A percentile compares a stretch with the other conserved stretches of the same genome.
phyloP scores from a whole-genome alignment of 2,888 invertebrate genomes.

The Watsonalla binaria region DNA sequence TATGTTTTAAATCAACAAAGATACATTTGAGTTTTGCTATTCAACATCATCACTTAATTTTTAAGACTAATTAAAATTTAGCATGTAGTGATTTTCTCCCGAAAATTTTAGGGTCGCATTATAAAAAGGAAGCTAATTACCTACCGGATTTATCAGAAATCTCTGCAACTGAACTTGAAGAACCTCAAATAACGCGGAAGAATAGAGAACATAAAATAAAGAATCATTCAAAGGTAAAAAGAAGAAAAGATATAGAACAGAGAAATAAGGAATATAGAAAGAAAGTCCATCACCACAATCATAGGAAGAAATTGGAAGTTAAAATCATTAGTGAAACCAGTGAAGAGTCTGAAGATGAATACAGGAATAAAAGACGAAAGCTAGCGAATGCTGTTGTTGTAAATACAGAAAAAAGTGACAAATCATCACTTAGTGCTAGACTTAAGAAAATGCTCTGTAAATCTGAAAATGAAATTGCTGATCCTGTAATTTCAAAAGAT shows the following conservation, averaged over 20 bases:
- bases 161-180: conserved; percentile 52
- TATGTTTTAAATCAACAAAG: too few species aligned
- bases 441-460: conserved; percentile 59
- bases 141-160: conserved; percentile 52
- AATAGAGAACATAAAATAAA: conserved; percentile 31
- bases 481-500: conserved; percentile 16
- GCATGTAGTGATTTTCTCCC: conserved; percentile 9
- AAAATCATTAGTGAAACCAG: conserved; percentile 51
- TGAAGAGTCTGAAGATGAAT: conserved; percentile 68
- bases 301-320: conserved; percentile 38
- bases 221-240: conserved; percentile 39
- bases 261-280: conserved; percentile 41
- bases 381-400: conserved; percentile 76
- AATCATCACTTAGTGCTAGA: conserved; percentile 58
- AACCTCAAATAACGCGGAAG: conserved; percentile 22
- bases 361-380: conserved; percentile 65
- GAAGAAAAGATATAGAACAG: conserved; percentile 34
- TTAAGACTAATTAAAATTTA: background rate
- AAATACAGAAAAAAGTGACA: conserved; percentile 50
- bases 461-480: conserved; percentile 25
- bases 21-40: background rate
- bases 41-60: background rate
- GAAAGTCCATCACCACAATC: conserved; percentile 27
- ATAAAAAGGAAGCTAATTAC: conserved; percentile 30
- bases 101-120: conserved; percentile 36